Evolutionary conservation across 2,888 invertebrate species (phyloP).

Genomic region (Lissonota sp.): DNA sequence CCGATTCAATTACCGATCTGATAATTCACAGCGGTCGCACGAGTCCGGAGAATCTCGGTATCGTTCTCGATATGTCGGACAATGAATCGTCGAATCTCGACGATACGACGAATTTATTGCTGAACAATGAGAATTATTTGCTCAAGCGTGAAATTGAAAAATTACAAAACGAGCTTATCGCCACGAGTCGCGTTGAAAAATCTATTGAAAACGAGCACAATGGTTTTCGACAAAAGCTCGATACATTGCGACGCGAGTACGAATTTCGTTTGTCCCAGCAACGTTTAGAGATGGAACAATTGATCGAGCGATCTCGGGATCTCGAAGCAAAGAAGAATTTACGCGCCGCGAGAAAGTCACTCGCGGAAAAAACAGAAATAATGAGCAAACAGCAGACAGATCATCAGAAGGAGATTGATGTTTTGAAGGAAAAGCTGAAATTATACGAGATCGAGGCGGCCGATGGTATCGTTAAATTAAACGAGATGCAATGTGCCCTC

Average conservation of each 20-base stretch:
- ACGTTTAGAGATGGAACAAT: conserved; percentile 63
- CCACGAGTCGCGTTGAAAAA: conserved; percentile 83
- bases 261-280: conserved; percentile 66
- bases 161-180: conserved; percentile 85
- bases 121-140: conserved; percentile 68
- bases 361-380: conserved; percentile 82
- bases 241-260: conserved; percentile 63
- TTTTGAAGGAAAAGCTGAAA: conserved; percentile 83
- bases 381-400: conserved; percentile 83
- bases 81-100: conserved; percentile 44
- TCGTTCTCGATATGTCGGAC: conserved; percentile 69
- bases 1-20: conserved; percentile 76
- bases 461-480: conserved; percentile 82
- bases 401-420: conserved; percentile 83
- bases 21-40: conserved; percentile 72
- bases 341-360: conserved; percentile 79
- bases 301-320: conserved; percentile 62
- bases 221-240: conserved; percentile 59
- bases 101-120: conserved; percentile 34
- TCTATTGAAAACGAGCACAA: conserved; percentile 73
- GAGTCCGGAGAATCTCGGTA: conserved; percentile 68
- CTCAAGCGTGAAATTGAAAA: conserved; percentile 85
- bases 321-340: conserved; percentile 67
- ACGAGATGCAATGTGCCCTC: conserved; percentile 80
- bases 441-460: conserved; percentile 84